Conservation (phyloP, 2,888 invertebrate genomes). For the Machimus rusticus region DNA sequence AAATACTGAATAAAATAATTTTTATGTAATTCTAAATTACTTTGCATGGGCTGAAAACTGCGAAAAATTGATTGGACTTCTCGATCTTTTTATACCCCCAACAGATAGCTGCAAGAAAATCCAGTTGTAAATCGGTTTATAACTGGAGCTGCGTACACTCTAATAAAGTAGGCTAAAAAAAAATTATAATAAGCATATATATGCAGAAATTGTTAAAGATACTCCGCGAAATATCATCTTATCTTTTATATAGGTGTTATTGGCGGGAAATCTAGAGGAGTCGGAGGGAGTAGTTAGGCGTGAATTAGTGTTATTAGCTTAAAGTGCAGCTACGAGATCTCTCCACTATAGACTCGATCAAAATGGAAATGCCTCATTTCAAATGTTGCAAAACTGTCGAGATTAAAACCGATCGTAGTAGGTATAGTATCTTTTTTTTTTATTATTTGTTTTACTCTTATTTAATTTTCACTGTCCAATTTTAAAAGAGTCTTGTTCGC, state of each 20-base stretch:
- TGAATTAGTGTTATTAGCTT: constrained; percentile 19
- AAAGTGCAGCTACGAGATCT: constrained; percentile 9
- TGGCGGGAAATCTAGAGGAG: background rate
- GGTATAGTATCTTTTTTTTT: too few relatives aligned
- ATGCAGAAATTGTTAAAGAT: background rate
- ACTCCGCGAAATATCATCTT: background rate
- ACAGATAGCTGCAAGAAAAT: background rate
- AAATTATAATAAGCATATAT: background rate
- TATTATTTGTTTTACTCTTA: background rate
- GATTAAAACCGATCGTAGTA: background rate
- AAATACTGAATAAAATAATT: background rate
- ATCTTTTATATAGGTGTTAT: background rate
- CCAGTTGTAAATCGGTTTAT: background rate
- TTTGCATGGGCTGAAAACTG: background rate
- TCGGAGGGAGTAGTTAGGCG: background rate
- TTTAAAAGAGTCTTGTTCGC: constrained; percentile 19
- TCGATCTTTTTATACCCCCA: background rate
- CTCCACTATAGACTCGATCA: background rate
- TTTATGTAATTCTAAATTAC: background rate
- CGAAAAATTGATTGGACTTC: background rate
- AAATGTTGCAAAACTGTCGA: constrained; percentile 33
- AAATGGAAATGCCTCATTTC: constrained; percentile 28
- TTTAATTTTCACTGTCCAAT: background rate
- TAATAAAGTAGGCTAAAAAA: background rate
- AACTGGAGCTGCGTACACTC: background rate